Evolutionary conservation across 1,140 invertebrate genomes (phyloP), one percentile per base, ranked within the genome.

Genomic region (Lepidurus arcticus): DNA sequence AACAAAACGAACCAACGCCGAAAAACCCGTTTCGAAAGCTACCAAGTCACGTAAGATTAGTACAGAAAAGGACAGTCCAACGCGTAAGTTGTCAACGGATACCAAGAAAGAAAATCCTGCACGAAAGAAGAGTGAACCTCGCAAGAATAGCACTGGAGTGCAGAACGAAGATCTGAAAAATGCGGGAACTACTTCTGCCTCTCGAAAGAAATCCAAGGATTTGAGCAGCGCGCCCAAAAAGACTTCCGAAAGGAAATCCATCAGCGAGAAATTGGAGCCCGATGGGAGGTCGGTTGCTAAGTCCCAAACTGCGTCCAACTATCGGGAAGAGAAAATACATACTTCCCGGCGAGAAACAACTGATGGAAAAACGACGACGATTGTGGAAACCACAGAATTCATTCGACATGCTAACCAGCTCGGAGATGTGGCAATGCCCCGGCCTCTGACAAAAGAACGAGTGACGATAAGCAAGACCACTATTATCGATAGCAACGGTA

Each of bases 351-450:
- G 53, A 21, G 79, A 81, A 47, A 47, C 77, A 1, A 79, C 79
- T 7, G 78, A 78, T 16, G 80, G 80, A 24, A 78, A 79, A 26
- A 81, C 78, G 34, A 78, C 80, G 73, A 79, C 80, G 7, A 77
- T 81, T 10, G 77, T 65, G 6, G 53, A 65, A 65, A 65, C 53
- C 8, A 65, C 53, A 7, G 53, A 65, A 65, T 65, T 65, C 13
- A 7, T 65, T 21, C 53, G 53, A 21, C 21, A 11, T 21, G 16
- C 53, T 7, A 21, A 34, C 34, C 34, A 65, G 53, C 9, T 16
- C 21, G 13, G 9, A n/a, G 6, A 13, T 65, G 21, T 21, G 5
- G 9, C 16, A 21, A 65, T 21, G 16, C 21, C 53, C 6, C 8
- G 6, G 13, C 53, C 53, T 7, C 53, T 13, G 9, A 65, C 53